phyloP scores from a whole-genome alignment of 2,113 vertebrate genomes.

The Arvicanthis niloticus region DNA sequence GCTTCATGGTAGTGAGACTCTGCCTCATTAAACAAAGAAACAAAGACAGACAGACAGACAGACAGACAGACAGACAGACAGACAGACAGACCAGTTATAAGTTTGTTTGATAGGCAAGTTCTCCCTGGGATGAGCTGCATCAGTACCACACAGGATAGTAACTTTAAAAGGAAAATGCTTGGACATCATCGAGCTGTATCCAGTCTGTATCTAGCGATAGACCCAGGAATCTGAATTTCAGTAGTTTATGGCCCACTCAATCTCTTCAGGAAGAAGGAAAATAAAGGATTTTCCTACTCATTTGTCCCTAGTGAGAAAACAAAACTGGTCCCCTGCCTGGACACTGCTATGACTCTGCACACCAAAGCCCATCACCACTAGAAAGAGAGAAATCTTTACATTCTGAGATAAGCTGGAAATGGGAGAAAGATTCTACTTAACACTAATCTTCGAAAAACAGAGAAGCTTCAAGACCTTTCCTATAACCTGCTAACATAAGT shows the following conservation, averaged over 20 bases:
- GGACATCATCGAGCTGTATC: neutral
- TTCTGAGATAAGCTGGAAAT: neutral
- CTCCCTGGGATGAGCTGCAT: neutral
- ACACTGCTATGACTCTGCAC: neutral
- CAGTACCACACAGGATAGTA: neutral
- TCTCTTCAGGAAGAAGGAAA: neutral
- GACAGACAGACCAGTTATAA: neutral
- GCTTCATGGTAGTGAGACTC: neutral
- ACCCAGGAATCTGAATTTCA: neutral
- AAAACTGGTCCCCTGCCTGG: neutral
- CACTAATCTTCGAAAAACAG: constrained; percentile 18
- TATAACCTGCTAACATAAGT: constrained; percentile 22
- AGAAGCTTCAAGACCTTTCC: neutral
- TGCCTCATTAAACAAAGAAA: neutral
- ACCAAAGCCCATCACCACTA: neutral
- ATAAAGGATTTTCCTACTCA: neutral
- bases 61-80: too few relatives aligned
- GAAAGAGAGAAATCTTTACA: neutral
- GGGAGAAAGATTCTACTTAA: neutral
- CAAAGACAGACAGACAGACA: neutral
- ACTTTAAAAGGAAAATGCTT: neutral
- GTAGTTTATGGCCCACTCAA: neutral
- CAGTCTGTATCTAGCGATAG: neutral
- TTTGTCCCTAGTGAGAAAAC: neutral
- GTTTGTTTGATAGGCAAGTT: neutral